Evolutionary conservation across 2,888 invertebrate genomes (phyloP).

Genomic region (Aporophyla lueneburgensis): DNA sequence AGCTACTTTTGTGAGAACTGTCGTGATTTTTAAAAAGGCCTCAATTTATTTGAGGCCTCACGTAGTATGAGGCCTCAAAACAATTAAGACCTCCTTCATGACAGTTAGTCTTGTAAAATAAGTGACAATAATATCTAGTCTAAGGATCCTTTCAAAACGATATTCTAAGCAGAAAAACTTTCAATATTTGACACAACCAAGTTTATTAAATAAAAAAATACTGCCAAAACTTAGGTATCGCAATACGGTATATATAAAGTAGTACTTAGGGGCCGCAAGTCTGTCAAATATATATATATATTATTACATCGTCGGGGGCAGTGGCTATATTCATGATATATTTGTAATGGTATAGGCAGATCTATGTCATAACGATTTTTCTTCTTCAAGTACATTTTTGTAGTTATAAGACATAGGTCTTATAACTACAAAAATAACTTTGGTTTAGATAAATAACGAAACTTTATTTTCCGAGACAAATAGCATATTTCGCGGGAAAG

Average conservation of each 20-base stretch:
- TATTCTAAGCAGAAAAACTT: not conserved
- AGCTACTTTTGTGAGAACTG: not conserved
- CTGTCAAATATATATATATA: conserved; percentile 52
- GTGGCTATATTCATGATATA: conserved; percentile 36
- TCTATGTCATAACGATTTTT: not conserved
- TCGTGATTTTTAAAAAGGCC: not conserved
- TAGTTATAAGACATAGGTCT: too few species aligned
- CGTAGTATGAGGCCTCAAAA: not conserved
- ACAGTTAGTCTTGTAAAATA: not conserved
- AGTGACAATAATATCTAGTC: conserved; percentile 34
- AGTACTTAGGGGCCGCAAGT: conserved; percentile 66
- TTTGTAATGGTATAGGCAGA: conserved; percentile 2
- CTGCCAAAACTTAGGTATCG: conserved; percentile 61
- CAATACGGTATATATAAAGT: conserved; percentile 45
- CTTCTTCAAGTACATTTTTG: too few species aligned
- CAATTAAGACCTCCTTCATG: not conserved
- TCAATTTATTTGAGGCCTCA: not conserved
- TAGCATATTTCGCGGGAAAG: conserved; percentile 8
- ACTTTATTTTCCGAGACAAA: too few species aligned
- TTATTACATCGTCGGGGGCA: conserved; percentile 45
- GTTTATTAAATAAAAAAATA: conserved; percentile 33
- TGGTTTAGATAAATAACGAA: too few species aligned
- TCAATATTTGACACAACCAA: conserved; percentile 47
- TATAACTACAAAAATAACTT: too few species aligned
- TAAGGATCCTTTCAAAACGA: not conserved